phyloP scores from a whole-genome alignment of 2,113 vertebrate species.

The Stegostoma tigrinum region DNA sequence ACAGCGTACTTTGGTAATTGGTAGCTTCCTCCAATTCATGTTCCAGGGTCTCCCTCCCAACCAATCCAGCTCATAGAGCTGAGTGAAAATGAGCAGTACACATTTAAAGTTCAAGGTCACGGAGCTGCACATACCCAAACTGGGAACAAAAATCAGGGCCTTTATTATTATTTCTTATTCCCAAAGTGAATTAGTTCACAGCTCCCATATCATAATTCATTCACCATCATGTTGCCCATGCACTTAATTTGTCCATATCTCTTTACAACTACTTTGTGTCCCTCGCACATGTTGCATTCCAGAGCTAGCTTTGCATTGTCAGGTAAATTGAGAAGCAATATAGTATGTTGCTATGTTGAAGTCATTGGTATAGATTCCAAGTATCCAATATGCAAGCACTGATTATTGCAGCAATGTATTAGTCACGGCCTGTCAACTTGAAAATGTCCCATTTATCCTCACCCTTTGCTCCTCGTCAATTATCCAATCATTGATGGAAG shows the following conservation, averaged over 20 bases:
- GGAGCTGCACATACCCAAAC: too few relatives aligned
- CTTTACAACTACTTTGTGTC: not conserved
- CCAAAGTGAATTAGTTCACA: not conserved
- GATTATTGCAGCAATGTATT: not conserved
- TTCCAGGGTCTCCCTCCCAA: too few relatives aligned
- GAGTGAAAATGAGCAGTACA: too few relatives aligned
- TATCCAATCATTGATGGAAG: too few relatives aligned
- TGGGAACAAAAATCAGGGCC: too few relatives aligned
- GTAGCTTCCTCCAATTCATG: too few relatives aligned
- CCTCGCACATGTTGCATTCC: not conserved
- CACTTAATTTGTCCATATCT: not conserved
- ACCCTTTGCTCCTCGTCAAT: too few relatives aligned
- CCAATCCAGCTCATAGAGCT: too few relatives aligned
- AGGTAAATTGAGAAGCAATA: not conserved
- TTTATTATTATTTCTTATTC: not conserved
- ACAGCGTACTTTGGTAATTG: too few relatives aligned
- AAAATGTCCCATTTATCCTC: not conserved
- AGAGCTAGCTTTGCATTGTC: not conserved
- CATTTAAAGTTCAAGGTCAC: too few relatives aligned
- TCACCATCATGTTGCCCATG: not conserved
- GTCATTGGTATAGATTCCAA: not conserved
- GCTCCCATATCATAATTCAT: not conserved
- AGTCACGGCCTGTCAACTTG: not conserved
- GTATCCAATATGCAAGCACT: too few relatives aligned
- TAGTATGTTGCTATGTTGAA: too few relatives aligned